Base-by-base conservation (phyloP, 2,888 invertebrate genomes). In the Bibio marci region DNA sequence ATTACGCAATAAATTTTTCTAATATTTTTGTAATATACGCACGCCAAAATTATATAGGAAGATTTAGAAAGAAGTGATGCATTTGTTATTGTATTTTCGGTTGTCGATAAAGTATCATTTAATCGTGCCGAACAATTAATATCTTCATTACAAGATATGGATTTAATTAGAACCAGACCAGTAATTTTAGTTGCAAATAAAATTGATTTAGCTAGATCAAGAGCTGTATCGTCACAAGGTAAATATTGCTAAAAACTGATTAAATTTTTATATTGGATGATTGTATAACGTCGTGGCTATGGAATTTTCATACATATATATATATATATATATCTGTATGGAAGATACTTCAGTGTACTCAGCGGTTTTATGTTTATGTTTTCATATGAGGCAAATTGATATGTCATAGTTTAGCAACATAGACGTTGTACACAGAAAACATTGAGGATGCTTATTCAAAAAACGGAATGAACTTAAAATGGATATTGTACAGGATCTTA, bases 201-300 rank as follows among this genome's bases (percentile, higher is more conserved):
- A 67, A 85, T 90, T 46, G 92, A 94, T 64, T 68, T 94, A 54
- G 92, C 87, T 26, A 70, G 92, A 49, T 83, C 87, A 56, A 72
- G 91, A 55, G 79, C 82, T 19, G 85, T 94, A 35, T 81, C 85
- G 7, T 76, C 80, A 19, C 90, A 92, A 73, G 92, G 92, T 92
- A 63, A 61, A 54, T 43, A 22, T 4, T 32, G n/a, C 11, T n/a
- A n/a, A n/a, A n/a, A n/a, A n/a, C n/a, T n/a, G n/a, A n/a, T n/a
- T n/a, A n/a, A n/a, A n/a, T n/a, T n/a, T n/a, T n/a, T n/a, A n/a
- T 13, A 30, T 30, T 30, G 30, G 10, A 26, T 26, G 26, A 8
- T 8, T 8, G 26, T 26, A 8, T 11, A 26, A 10, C 7, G 26
- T 26, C 6, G 26, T 26, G 26, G 7, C 26, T 11, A 26, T 8